phyloP scores from a whole-genome alignment of 2,888 invertebrate species.

The Slavum lentiscoides region DNA sequence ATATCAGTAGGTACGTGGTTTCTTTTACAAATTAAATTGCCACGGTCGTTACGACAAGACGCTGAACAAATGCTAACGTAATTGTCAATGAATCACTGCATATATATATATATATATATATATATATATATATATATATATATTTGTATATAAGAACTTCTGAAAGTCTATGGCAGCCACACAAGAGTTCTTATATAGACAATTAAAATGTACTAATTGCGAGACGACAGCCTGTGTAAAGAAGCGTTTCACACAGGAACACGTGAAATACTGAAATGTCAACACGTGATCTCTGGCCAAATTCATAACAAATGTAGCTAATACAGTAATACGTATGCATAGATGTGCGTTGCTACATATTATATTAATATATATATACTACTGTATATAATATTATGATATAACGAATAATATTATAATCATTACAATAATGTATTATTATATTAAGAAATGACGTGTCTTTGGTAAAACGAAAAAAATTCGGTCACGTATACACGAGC shows the following conservation, averaged over 20 bases:
- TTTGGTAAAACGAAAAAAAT: no score
- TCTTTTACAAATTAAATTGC: conserved; percentile 1
- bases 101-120: no score
- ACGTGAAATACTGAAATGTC: neutral
- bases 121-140: no score
- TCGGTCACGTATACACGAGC: no score
- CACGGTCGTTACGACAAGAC: neutral
- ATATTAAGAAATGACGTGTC: no score
- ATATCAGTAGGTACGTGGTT: neutral
- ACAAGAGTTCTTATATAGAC: neutral
- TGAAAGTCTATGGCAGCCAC: neutral
- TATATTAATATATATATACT: no score
- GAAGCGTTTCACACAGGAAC: neutral
- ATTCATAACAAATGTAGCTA: neutral
- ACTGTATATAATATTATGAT: no score
- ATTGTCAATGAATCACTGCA: neutral
- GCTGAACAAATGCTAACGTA: neutral
- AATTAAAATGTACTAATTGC: neutral
- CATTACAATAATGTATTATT: no score
- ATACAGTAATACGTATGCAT: no score
- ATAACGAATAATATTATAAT: no score
- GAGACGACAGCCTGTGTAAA: neutral
- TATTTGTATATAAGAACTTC: neutral
- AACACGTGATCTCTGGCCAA: neutral
- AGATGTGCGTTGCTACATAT: no score